Evolutionary conservation across 2,113 vertebrate genomes (phyloP).

Genomic region (Cyprinodon tularosa): DNA sequence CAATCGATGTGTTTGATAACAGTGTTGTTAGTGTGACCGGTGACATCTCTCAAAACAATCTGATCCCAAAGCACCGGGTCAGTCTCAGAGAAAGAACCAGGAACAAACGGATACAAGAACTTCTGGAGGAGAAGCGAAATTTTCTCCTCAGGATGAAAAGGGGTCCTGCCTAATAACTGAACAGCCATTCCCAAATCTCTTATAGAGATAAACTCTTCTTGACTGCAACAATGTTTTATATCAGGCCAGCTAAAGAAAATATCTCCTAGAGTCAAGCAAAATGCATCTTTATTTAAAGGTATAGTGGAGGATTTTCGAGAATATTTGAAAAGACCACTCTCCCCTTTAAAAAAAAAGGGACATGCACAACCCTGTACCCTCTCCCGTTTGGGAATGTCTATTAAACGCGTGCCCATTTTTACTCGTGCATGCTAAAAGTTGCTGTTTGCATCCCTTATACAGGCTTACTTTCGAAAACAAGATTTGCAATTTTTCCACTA

Average conservation of each 20-base stretch:
- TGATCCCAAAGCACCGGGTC: conserved; percentile 84
- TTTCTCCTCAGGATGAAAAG: conserved; percentile 84
- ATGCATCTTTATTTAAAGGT: conserved; percentile 48
- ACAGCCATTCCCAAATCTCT: conserved; percentile 78
- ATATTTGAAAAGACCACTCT: no score
- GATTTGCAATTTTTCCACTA: no score
- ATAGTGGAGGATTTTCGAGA: no score
- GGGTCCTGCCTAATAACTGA: conserved; percentile 64
- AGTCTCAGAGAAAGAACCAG: conserved; percentile 87
- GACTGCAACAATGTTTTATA: conserved; percentile 42
- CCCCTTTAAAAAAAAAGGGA: no score
- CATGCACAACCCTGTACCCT: no score
- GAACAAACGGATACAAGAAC: conserved; percentile 95
- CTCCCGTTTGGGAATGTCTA: no score
- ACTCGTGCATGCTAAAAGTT: no score
- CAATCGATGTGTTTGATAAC: conserved; percentile 83
- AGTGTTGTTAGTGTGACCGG: conserved; percentile 76
- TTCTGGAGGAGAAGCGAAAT: conserved; percentile 90
- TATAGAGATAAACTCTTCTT: conserved; percentile 79
- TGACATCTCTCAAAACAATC: conserved; percentile 86
- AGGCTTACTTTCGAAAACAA: no score
- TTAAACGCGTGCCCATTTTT: no score
- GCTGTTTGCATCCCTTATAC: no score
- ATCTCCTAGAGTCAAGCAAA: conserved; percentile 39
- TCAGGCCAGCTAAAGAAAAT: conserved; percentile 28